Percentiles rank a stretch among this genome's conserved stretches.
Evolutionary conservation across 92 coral and sea anemone species (phyloP).

Genomic region (Ricordea florida): DNA sequence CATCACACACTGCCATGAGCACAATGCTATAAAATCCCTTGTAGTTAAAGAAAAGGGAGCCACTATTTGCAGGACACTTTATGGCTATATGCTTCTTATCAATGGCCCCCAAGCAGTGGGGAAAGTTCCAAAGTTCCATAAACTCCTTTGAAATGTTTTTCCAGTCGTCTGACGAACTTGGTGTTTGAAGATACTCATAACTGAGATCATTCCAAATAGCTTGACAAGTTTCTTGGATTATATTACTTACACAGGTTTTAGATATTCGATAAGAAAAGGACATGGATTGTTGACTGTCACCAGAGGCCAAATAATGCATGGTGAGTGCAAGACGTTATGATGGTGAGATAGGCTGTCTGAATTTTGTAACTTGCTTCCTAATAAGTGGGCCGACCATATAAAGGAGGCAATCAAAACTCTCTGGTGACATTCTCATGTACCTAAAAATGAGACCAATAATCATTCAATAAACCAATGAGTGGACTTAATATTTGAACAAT

Average conservation of each 20-base stretch:
- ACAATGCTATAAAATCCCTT: constrained; percentile 60
- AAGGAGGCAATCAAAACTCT: neutral
- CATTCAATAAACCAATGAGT: too few species aligned
- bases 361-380: too few species aligned
- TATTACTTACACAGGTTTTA: constrained; percentile 23
- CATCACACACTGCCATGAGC: constrained; percentile 71
- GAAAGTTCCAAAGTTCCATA: constrained; percentile 58
- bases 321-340: too few species aligned
- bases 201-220: constrained; percentile 57
- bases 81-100: constrained; percentile 66
- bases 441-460: neutral
- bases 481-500: too few species aligned
- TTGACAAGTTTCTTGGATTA: constrained; percentile 46
- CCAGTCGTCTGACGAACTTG: constrained; percentile 50
- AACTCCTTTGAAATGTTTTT: constrained; percentile 51
- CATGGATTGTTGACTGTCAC: constrained; percentile 32
- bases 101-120: constrained; percentile 71
- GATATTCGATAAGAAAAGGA: constrained; percentile 19
- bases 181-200: constrained; percentile 47
- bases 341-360: neutral
- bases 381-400: neutral
- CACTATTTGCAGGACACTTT: constrained; percentile 56
- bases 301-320: constrained; percentile 29
- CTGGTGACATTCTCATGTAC: neutral
- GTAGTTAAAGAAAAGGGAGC: constrained; percentile 61